A percentile compares a stretch with the other conserved stretches of the same genome.
These are phyloP conservation scores for Brenthis daphne DNA, from an alignment of 2,888 invertebrate species.

Conservation along the genomic window DNA sequence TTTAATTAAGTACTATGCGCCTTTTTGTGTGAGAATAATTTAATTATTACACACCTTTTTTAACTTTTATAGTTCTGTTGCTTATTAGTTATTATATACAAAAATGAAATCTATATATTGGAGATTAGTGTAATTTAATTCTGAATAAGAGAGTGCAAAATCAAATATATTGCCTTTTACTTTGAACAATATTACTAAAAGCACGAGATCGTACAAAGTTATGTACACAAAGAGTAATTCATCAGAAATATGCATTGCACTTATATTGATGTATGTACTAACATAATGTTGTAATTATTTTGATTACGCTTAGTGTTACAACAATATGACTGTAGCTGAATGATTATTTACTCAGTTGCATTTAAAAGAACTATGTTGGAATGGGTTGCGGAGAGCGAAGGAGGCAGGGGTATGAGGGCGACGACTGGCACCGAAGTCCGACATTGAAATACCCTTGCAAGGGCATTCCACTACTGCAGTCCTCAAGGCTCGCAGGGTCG, in stretches of 20 bases:
- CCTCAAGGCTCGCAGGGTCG: constrained; percentile 59
- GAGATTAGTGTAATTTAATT: not conserved
- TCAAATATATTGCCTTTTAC: constrained; percentile 11
- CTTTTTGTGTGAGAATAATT: no score
- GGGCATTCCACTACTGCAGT: constrained; percentile 75
- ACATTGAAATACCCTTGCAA: constrained; percentile 76
- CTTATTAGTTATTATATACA: no score
- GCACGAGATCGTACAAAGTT: not conserved
- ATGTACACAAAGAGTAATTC: not conserved
- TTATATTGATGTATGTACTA: constrained; percentile 7
- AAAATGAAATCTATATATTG: no score
- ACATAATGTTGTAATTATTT: constrained; percentile 15
- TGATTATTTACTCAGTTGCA: constrained; percentile 59
- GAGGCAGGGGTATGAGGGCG: constrained; percentile 71
- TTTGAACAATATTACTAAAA: constrained; percentile 6
- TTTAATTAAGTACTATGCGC: no score
- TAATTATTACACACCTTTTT: no score
- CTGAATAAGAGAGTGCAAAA: constrained; percentile 6
- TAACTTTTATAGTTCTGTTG: no score
- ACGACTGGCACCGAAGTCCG: constrained; percentile 73
- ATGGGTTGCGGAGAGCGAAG: constrained; percentile 51
- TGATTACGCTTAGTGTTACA: constrained; percentile 23
- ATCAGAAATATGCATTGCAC: not conserved
- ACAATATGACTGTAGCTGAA: constrained; percentile 31
- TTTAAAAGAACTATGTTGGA: constrained; percentile 50